phyloP scores from a whole-genome alignment of 2,888 invertebrate genomes.

The Lydus trimaculatus region DNA sequence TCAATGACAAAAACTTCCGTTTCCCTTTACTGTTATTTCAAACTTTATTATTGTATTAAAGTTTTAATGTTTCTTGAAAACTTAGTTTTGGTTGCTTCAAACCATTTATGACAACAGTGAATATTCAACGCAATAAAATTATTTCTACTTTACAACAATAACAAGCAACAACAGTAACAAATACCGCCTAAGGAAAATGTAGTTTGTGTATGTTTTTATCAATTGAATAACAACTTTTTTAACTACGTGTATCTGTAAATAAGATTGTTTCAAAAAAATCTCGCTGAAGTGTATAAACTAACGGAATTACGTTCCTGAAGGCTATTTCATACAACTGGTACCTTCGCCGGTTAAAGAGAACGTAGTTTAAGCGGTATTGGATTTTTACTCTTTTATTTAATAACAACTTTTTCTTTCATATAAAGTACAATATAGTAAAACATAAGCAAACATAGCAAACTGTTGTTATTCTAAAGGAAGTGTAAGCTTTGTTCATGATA shows the following conservation, averaged over 20 bases:
- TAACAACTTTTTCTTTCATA: slow-evolving; percentile 6
- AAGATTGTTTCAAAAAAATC: not conserved
- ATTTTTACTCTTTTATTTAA: too few species aligned
- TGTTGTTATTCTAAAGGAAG: too few species aligned
- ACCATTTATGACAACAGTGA: slow-evolving; percentile 17
- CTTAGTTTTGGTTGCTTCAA: slow-evolving; percentile 20
- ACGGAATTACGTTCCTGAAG: not conserved
- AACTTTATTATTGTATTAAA: slow-evolving; percentile 18
- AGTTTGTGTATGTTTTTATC: not conserved
- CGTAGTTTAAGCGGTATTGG: too few species aligned
- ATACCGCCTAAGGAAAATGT: not conserved
- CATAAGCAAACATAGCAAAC: too few species aligned
- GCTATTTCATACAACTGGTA: not conserved
- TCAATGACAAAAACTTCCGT: not conserved
- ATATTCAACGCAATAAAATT: slow-evolving; percentile 17
- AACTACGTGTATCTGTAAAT: not conserved
- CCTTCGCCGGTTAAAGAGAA: not conserved
- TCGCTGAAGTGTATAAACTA: not conserved
- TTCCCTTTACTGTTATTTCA: not conserved
- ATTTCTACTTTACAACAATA: slow-evolving; percentile 10
- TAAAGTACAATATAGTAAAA: not conserved
- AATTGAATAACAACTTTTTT: slow-evolving; percentile 7
- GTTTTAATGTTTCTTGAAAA: slow-evolving; percentile 21
- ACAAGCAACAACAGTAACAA: not conserved
- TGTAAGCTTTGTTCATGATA: too few species aligned